These are phyloP conservation scores for Brevipalpus yothersi DNA, from an alignment of 1,140 invertebrate species.

Conservation along the genomic window DNA sequence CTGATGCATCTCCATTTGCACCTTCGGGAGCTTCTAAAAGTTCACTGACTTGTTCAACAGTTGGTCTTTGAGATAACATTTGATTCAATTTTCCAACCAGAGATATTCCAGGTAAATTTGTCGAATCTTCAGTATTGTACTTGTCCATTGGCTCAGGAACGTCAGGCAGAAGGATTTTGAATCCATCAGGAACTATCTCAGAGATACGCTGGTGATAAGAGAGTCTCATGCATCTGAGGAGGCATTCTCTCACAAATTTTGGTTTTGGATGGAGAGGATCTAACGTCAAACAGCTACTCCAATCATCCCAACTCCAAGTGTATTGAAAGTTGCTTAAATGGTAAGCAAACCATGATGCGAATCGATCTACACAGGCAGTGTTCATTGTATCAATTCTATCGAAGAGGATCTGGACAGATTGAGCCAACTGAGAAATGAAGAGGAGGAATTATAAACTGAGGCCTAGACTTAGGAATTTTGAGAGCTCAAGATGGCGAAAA, in stretches of 20 bases:
- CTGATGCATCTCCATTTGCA: not conserved
- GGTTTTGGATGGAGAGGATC: conserved; percentile 74
- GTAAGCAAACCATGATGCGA: conserved; percentile 92
- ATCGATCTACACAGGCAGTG: conserved; percentile 76
- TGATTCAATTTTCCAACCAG: conserved; percentile 58
- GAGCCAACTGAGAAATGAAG: conserved; percentile 17
- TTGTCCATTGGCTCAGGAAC: conserved; percentile 25
- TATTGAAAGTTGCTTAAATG: conserved; percentile 99
- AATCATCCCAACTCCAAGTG: conserved; percentile 94
- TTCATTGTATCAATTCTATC: conserved; percentile 92
- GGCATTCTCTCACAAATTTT: conserved; percentile 82
- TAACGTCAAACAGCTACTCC: conserved; percentile 55
- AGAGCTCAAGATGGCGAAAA: conserved; percentile 14
- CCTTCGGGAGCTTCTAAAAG: conserved; percentile 36
- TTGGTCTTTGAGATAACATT: conserved; percentile 60
- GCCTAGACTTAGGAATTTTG: too few species aligned
- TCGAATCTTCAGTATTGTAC: conserved; percentile 28
- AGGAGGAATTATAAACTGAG: not conserved
- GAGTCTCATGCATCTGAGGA: conserved; percentile 65
- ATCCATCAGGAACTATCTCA: conserved; percentile 69
- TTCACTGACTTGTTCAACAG: conserved; percentile 69
- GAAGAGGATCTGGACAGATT: conserved; percentile 90
- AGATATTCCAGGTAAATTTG: conserved; percentile 49
- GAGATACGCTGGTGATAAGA: conserved; percentile 81
- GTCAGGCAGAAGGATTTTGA: conserved; percentile 53